Conservation (phyloP, 2,888 invertebrate genomes). For the Philonicus albiceps region DNA sequence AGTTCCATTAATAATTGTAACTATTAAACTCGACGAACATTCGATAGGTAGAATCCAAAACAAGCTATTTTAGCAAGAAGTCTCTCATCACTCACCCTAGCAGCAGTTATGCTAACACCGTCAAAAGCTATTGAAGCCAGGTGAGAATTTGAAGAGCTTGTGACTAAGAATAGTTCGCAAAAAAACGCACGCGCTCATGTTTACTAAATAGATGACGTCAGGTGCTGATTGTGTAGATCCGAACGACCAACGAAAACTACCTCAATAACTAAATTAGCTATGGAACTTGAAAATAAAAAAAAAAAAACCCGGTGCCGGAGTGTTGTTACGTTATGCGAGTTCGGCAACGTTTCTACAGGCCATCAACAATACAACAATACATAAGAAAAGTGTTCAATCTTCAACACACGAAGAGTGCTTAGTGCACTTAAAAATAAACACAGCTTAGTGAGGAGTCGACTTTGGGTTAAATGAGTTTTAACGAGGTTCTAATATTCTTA, state of each 20-base stretch:
- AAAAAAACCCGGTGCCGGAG: background rate
- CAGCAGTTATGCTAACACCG: background rate
- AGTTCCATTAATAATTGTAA: background rate
- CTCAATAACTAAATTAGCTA: background rate
- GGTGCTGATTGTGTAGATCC: background rate
- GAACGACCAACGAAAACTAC: background rate
- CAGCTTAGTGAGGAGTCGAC: background rate
- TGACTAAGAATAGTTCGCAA: slow-evolving; percentile 9
- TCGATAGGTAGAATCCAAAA: background rate
- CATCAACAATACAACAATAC: background rate
- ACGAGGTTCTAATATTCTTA: background rate
- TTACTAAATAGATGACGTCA: slow-evolving; percentile 32
- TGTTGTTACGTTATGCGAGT: background rate
- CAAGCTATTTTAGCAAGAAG: background rate
- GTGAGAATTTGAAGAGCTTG: slow-evolving; percentile 14
- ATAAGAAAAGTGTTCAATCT: background rate
- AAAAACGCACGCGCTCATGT: slow-evolving; percentile 3
- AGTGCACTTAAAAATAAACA: background rate
- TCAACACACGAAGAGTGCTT: background rate
- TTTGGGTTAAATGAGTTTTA: slow-evolving; percentile 10
- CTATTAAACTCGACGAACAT: background rate
- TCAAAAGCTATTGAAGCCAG: background rate
- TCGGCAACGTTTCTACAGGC: background rate
- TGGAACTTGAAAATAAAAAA: background rate
- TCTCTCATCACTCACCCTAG: background rate